Conservation (phyloP, 2,888 invertebrate species). For the Drosophila mulleri region DNA sequence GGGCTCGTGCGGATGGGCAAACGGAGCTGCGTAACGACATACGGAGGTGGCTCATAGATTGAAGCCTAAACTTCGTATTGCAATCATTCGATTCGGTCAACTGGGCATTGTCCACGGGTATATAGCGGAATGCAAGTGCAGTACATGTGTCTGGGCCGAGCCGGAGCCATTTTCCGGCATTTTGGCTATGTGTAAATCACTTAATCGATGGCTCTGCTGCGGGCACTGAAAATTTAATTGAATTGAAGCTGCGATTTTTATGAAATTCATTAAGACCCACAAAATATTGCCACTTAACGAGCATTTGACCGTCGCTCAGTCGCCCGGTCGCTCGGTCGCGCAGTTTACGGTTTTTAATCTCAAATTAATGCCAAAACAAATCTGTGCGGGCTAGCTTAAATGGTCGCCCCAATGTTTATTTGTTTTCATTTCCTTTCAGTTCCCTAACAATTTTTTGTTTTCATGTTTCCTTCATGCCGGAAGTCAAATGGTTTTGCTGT, state of each 20-base stretch:
- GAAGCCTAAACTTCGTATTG: too few species aligned
- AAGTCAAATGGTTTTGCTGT: conserved; percentile 52
- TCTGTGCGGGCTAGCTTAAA: conserved; percentile 63
- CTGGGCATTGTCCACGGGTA: background rate
- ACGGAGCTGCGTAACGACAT: too few species aligned
- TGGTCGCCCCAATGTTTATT: conserved; percentile 44
- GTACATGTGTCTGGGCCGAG: background rate
- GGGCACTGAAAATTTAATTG: conserved; percentile 12
- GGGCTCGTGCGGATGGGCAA: too few species aligned
- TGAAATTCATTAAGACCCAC: conserved; percentile 47
- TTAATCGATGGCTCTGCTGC: conserved; percentile 16
- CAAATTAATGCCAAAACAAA: conserved; percentile 69
- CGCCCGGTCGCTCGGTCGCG: background rate
- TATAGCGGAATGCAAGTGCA: background rate
- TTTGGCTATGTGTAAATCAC: background rate
- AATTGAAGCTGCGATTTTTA: conserved; percentile 24
- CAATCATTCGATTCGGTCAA: too few species aligned
- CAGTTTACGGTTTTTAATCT: conserved; percentile 63
- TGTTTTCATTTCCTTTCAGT: conserved; percentile 44
- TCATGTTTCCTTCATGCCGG: conserved; percentile 37
- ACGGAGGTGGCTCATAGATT: too few species aligned
- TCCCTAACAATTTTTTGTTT: conserved; percentile 1
- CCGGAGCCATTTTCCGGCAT: background rate
- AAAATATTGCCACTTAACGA: conserved; percentile 38
- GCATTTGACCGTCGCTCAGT: conserved; percentile 16